Percentiles rank a stretch among this genome's conserved stretches.
Conservation (phyloP, 1,140 invertebrate genomes). For the Patella vulgata region DNA sequence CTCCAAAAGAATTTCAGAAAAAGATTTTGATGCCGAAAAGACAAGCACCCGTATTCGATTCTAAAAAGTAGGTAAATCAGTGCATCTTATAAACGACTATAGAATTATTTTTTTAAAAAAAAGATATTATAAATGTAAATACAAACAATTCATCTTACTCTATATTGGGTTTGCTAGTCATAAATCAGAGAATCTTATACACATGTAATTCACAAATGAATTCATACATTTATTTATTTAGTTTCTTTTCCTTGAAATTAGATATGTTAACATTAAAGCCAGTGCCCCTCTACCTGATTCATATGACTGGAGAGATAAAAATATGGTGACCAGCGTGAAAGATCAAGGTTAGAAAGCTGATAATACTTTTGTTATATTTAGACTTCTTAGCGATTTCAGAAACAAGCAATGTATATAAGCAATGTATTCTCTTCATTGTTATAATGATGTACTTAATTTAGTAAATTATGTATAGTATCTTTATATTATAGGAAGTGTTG, state of each 20-base stretch:
- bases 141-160: too few relatives aligned
- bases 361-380: neutral
- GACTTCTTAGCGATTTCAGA: neutral
- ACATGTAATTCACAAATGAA: too few relatives aligned
- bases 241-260: too few relatives aligned
- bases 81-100: neutral
- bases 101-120: neutral
- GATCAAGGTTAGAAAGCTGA: conserved; percentile 66
- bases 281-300: conserved; percentile 42
- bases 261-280: too few relatives aligned
- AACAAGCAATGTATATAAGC: neutral
- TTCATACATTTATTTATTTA: too few relatives aligned
- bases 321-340: conserved; percentile 67
- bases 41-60: conserved; percentile 29
- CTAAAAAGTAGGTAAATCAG: conserved; percentile 43
- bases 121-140: neutral
- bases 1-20: conserved; percentile 40
- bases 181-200: too few relatives aligned
- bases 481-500: conserved; percentile 43
- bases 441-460: neutral
- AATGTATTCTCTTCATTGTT: neutral
- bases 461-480: neutral
- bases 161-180: too few relatives aligned
- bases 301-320: conserved; percentile 67
- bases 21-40: conserved; percentile 51